Conservation (phyloP, 2,888 invertebrate genomes). For the Pediacus dermestoides region DNA sequence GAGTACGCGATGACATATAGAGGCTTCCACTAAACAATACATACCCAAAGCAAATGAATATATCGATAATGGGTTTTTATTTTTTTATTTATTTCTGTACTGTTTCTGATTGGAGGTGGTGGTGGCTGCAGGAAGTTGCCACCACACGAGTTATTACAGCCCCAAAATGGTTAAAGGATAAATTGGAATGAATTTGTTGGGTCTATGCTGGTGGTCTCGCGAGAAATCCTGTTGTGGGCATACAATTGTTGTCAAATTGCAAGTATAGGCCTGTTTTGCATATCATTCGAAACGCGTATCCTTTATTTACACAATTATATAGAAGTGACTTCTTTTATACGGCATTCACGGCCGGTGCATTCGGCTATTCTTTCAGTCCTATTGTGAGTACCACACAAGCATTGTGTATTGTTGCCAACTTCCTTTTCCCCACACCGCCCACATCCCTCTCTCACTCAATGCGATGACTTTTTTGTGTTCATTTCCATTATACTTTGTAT, state of each 20-base stretch:
- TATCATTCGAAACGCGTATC: conserved; percentile 41
- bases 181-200: too few species aligned
- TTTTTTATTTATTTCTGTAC: conserved; percentile 2
- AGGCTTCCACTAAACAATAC: conserved; percentile 43
- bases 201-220: too few species aligned
- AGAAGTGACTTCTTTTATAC: conserved; percentile 46
- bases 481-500: conserved; percentile 41
- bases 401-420: conserved; percentile 43
- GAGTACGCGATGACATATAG: conserved; percentile 46
- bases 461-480: conserved; percentile 41
- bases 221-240: too few species aligned
- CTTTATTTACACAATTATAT: conserved; percentile 48
- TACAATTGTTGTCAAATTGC: too few species aligned
- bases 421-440: conserved; percentile 29
- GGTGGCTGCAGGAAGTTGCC: too few species aligned
- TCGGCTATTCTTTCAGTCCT: conserved; percentile 43
- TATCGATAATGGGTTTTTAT: conserved; percentile 35
- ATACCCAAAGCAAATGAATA: conserved; percentile 38
- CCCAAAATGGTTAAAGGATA: too few species aligned
- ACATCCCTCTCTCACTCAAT: conserved; percentile 17
- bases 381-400: conserved; percentile 40
- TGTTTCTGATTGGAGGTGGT: conserved; percentile 7
- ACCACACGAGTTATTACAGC: too few species aligned
- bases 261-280: too few species aligned
- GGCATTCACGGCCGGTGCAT: conserved; percentile 45